These are phyloP conservation scores for Amphilophus citrinellus DNA, from an alignment of 2,113 vertebrate species.

Conservation along the genomic window DNA sequence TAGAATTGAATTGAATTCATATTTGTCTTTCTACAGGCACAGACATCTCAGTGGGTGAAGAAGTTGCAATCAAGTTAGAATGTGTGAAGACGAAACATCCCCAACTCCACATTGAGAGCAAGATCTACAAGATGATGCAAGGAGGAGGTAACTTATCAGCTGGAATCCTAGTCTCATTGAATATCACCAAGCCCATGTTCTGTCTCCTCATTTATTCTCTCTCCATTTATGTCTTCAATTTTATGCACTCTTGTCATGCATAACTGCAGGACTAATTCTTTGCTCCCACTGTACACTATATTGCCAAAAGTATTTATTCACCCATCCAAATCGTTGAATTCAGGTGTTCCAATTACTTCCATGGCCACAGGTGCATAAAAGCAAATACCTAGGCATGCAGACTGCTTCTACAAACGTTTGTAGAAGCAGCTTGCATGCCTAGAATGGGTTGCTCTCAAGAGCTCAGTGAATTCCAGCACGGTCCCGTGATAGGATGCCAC, in stretches of 20 bases:
- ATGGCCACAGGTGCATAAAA: too few relatives aligned
- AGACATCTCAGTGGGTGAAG: slow-evolving; percentile 93
- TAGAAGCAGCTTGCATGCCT: too few relatives aligned
- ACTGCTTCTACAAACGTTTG: too few relatives aligned
- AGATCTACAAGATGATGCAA: slow-evolving; percentile 99
- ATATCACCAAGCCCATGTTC: neutral
- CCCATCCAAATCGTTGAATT: too few relatives aligned
- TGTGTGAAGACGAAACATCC: slow-evolving; percentile 98
- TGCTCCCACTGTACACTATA: neutral
- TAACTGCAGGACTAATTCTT: neutral
- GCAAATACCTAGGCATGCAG: too few relatives aligned
- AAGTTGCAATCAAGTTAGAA: slow-evolving; percentile 96
- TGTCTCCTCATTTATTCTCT: neutral
- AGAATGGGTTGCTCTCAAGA: too few relatives aligned
- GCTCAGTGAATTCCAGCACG: too few relatives aligned
- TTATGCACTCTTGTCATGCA: neutral
- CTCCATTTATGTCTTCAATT: neutral
- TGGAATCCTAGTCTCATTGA: slow-evolving; percentile 3
- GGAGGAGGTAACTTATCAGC: slow-evolving; percentile 85
- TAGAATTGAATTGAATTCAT: neutral
- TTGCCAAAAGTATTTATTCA: too few relatives aligned
- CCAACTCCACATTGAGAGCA: slow-evolving; percentile 98
- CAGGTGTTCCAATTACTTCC: too few relatives aligned
- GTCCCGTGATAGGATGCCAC: too few relatives aligned
- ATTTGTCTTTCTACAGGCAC: slow-evolving; percentile 81